Evolutionary conservation across 2,797 vertebrate species (phyloP).

Genomic region (Rachycentron canadum): DNA sequence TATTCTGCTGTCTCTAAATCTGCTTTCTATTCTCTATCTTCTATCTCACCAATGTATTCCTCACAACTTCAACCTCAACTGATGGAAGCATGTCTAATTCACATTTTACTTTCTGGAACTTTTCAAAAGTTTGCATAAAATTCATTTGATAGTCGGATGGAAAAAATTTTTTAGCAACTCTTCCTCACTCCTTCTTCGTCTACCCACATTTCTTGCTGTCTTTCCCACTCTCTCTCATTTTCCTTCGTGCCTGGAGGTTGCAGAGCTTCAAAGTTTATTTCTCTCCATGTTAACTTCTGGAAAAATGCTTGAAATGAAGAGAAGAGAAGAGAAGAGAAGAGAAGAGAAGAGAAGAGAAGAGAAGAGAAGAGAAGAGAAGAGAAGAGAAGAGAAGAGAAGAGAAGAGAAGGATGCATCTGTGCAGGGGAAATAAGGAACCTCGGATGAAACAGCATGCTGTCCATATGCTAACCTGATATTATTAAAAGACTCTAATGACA

Average conservation of each 20-base stretch:
- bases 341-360: background rate
- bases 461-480: background rate
- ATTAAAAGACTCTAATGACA: background rate
- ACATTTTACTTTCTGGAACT: constrained; percentile 69
- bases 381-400: constrained; percentile 27
- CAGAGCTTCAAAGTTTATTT: constrained; percentile 85
- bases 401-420: too few relatives aligned
- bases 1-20: background rate
- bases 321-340: constrained; percentile 24
- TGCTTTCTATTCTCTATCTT: constrained; percentile 21
- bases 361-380: background rate
- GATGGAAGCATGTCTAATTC: constrained; percentile 63
- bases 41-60: constrained; percentile 42
- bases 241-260: constrained; percentile 83
- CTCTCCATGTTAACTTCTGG: constrained; percentile 71
- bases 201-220: constrained; percentile 61
- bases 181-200: constrained; percentile 52
- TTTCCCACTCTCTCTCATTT: constrained; percentile 62
- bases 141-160: constrained; percentile 70
- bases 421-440: too few relatives aligned
- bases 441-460: too few relatives aligned
- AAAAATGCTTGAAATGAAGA: constrained; percentile 72
- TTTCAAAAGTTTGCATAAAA: constrained; percentile 79
- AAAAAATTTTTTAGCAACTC: constrained; percentile 63
- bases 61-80: constrained; percentile 43